Evolutionary conservation across 2,113 vertebrate genomes (phyloP), one percentile per base, ranked within the genome.

Genomic region (Cyprinodon variegatus): DNA sequence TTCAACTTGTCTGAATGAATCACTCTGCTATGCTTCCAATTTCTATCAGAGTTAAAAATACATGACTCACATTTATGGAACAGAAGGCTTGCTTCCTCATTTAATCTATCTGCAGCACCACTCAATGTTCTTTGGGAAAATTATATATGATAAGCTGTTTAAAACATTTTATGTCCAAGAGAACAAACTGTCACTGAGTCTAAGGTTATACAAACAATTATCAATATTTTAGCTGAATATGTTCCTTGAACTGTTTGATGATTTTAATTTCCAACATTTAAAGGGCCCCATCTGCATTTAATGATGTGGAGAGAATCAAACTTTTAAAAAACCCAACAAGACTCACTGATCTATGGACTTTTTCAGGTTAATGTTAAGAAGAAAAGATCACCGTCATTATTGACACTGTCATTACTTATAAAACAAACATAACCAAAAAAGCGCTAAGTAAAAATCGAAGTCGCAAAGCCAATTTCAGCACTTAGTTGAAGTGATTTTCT

Each of bases 1-100:
- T 88, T 79, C 67, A 91, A 86, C 87, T 71, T 88, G 90, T 76
- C 72, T 1, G 61, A 65, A n/a, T 85, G 78, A 89, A 41, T 86
- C 79, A 77, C 67, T 73, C 72, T 70, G 65, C 39, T 73, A 81
- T 81, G 57, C 68, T 87, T 82, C 61, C 64, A 81, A 74, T 65
- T 77, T 41, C 46, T 72, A 12, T 37, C 12, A 4, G n/a, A 0
- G 7, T 36, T 40, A 43, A 41, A 63, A 82, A 61, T 3, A 7
- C 50, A 45, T 15, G 5, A 61, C 61, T 61, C 36, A 37, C 13
- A 53, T 7, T 53, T 53, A 53, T 38, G 4, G 36, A 3, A 36
- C 38, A 70, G 11, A 17, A 65, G 4, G 15, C 46, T 3, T 37
- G 70, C 22, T 11, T 29, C 43, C 14, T 40, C 14, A 22, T 38